phyloP scores from a whole-genome alignment of 2,888 invertebrate genomes.

The Agrochola litura region DNA sequence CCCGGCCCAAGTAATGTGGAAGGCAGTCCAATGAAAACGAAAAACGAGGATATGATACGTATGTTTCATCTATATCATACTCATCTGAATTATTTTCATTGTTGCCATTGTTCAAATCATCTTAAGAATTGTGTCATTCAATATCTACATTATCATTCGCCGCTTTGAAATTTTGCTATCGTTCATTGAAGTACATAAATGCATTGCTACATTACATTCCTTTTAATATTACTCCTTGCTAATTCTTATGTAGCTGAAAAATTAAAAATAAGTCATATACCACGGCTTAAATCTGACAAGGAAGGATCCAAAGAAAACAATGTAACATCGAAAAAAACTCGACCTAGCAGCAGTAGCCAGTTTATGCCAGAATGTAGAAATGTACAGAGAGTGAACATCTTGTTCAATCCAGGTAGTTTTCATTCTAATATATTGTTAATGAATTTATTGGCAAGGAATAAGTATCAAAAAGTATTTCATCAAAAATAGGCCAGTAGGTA shows the following conservation, averaged over 20 bases:
- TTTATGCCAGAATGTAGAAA: conserved; percentile 67
- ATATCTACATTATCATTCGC: background rate
- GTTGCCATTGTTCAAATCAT: background rate
- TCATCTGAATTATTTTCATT: background rate
- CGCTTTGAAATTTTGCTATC: background rate
- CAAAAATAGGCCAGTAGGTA: background rate
- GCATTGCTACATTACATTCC: no score
- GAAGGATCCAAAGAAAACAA: conserved; percentile 45
- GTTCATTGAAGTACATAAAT: no score
- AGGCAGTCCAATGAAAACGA: conserved; percentile 24
- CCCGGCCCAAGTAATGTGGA: conserved; percentile 57
- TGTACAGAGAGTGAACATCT: conserved; percentile 76
- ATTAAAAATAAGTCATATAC: conserved; percentile 75
- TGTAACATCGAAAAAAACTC: conserved; percentile 30
- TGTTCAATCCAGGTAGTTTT: conserved; percentile 74
- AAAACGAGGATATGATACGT: conserved; percentile 42
- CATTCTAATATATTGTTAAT: background rate
- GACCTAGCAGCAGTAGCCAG: conserved; percentile 46
- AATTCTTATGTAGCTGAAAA: conserved; percentile 51
- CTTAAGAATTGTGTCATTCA: background rate
- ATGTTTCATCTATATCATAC: conserved; percentile 8
- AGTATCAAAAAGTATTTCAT: no score
- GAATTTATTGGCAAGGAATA: background rate
- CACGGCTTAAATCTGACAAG: conserved; percentile 66
- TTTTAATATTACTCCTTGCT: no score